Percentiles rank a stretch among this genome's conserved stretches.
phyloP scores from a whole-genome alignment of 1,140 invertebrate genomes.

The Chrysomallon squamiferum region DNA sequence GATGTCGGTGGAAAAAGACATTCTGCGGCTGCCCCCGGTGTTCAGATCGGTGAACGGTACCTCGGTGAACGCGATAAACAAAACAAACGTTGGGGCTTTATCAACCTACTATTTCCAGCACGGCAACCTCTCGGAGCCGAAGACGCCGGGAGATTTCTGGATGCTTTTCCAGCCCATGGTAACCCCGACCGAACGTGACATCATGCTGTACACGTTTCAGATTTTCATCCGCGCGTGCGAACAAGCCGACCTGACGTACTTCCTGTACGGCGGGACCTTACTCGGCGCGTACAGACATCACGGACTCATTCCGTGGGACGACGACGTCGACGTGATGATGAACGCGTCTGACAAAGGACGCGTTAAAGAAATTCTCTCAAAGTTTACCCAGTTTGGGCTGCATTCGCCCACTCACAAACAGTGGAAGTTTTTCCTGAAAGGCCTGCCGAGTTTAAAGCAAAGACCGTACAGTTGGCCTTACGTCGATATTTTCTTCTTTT shows the following conservation, averaged over 20 bases:
- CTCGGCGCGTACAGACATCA: conserved; percentile 45
- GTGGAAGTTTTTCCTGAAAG: conserved; percentile 44
- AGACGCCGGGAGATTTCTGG: background rate
- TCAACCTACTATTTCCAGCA: too few species aligned
- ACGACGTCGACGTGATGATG: conserved; percentile 53
- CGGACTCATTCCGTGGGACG: conserved; percentile 55
- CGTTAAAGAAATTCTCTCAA: conserved; percentile 16
- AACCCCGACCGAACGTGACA: conserved; percentile 13
- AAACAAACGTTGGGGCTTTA: too few species aligned
- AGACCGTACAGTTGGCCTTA: conserved; percentile 47
- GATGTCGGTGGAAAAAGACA: too few species aligned
- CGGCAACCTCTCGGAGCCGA: background rate
- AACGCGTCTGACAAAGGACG: conserved; percentile 23
- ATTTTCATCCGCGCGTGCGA: conserved; percentile 25
- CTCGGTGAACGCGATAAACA: too few species aligned
- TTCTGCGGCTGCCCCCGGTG: too few species aligned
- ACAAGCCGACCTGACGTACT: conserved; percentile 33
- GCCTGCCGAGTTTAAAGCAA: conserved; percentile 13
- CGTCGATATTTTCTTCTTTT: conserved; percentile 56
- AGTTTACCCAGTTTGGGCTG: conserved; percentile 9
- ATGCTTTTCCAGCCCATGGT: conserved; percentile 21
- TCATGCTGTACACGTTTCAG: conserved; percentile 26
- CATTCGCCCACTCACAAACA: conserved; percentile 8
- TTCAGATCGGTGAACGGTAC: too few species aligned
- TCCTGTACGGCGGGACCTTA: conserved; percentile 47